These are phyloP conservation scores for Poicephalus gulielmi DNA, from an alignment of 2,113 vertebrate species.

Conservation along the genomic window DNA sequence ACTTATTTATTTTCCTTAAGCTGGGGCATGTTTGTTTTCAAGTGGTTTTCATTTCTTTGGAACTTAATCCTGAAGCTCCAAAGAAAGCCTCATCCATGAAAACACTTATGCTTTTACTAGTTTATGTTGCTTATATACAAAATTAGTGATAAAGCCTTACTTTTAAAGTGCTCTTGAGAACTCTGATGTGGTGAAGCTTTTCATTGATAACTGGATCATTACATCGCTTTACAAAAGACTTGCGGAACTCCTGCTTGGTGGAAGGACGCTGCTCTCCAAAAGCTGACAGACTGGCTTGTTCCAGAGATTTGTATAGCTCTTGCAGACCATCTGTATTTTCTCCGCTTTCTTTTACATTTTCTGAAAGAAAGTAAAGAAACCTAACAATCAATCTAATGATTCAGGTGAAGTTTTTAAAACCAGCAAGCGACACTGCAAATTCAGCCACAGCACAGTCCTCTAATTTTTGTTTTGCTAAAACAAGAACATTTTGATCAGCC, in stretches of 20 bases:
- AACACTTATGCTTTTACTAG: neutral
- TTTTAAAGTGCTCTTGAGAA: conserved; percentile 91
- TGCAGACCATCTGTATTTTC: conserved; percentile 78
- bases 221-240: conserved; percentile 83
- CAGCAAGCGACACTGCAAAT: neutral
- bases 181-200: conserved; percentile 87
- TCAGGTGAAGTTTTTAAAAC: neutral
- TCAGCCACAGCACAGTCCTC: neutral
- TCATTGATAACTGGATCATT: conserved; percentile 90
- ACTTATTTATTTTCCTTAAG: neutral
- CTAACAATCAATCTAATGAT: neutral
- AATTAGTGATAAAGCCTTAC: conserved; percentile 63
- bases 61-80: neutral
- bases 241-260: conserved; percentile 87
- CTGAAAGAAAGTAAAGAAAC: conserved; percentile 57
- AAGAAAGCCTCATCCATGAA: neutral
- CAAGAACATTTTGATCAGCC: neutral
- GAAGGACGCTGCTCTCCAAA: conserved; percentile 85
- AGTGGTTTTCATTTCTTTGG: neutral
- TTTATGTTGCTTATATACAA: neutral
- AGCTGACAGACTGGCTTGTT: conserved; percentile 82
- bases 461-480: neutral
- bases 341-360: conserved; percentile 61
- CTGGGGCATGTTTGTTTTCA: neutral
- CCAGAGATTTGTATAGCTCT: conserved; percentile 82